Evolutionary conservation across 2,797 vertebrate species (phyloP).

Genomic region (Sardinella longiceps): DNA sequence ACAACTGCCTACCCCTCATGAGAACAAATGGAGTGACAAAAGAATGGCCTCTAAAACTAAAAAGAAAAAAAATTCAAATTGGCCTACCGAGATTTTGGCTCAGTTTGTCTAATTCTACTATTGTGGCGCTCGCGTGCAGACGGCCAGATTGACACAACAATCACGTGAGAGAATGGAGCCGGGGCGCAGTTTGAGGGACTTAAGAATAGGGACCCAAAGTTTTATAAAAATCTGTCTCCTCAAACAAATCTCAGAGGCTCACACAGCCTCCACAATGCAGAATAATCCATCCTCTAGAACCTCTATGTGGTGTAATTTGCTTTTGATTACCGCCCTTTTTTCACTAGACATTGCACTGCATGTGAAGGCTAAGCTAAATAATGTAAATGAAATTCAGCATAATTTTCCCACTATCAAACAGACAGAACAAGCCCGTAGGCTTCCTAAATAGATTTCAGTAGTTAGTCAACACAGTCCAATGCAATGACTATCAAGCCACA

Average conservation of each 20-base stretch:
- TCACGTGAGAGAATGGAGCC: constrained; percentile 68
- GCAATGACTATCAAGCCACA: neutral
- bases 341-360: constrained; percentile 43
- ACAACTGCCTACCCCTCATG: constrained; percentile 77
- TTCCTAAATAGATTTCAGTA: neutral
- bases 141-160: constrained; percentile 72
- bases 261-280: constrained; percentile 63
- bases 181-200: constrained; percentile 22
- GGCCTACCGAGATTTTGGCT: constrained; percentile 16
- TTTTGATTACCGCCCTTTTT: constrained; percentile 82
- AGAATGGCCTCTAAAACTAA: constrained; percentile 55
- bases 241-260: neutral
- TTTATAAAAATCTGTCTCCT: neutral
- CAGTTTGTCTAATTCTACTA: constrained; percentile 73
- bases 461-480: neutral
- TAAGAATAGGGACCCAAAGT: constrained; percentile 58
- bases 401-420: neutral
- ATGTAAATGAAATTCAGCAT: neutral
- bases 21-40: constrained; percentile 83
- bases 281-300: constrained; percentile 78
- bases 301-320: constrained; percentile 81
- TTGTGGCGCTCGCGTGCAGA: constrained; percentile 88
- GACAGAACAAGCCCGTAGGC: neutral
- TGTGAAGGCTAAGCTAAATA: constrained; percentile 19
- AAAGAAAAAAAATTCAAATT: constrained; percentile 78